Evolutionary conservation across 1,140 invertebrate genomes (phyloP).

Genomic region (Phthorimaea operculella): DNA sequence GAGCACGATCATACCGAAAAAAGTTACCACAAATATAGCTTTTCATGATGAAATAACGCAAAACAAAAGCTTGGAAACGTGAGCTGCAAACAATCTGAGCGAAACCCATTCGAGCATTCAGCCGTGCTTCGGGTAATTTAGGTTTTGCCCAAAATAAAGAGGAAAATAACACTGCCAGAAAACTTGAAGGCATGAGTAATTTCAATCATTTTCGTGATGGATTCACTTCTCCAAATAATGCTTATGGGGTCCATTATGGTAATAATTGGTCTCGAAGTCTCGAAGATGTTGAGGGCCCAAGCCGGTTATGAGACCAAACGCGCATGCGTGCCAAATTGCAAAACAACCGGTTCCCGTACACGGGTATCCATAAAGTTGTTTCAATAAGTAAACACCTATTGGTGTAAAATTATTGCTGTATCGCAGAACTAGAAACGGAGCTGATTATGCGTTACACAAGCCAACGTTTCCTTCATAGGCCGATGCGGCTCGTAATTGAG

Average conservation of each 20-base stretch:
- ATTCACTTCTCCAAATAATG: slow-evolving; percentile 46
- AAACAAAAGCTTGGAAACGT: background rate
- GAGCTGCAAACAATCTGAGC: background rate
- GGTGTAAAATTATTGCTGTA: slow-evolving; percentile 10
- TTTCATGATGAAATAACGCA: background rate
- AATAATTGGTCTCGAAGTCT: slow-evolving; percentile 44
- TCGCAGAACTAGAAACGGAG: slow-evolving; percentile 9
- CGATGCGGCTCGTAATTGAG: slow-evolving; percentile 18
- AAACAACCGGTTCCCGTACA: slow-evolving; percentile 37
- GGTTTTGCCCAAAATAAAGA: slow-evolving; percentile 19
- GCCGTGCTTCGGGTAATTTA: slow-evolving; percentile 22
- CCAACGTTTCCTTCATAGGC: slow-evolving; percentile 19
- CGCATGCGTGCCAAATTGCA: slow-evolving; percentile 41
- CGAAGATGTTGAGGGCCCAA: slow-evolving; percentile 29
- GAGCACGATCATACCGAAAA: too few species aligned
- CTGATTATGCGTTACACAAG: slow-evolving; percentile 15
- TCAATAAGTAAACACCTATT: slow-evolving; percentile 25
- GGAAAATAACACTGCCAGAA: slow-evolving; percentile 9
- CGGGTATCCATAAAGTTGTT: slow-evolving; percentile 30
- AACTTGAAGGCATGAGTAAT: slow-evolving; percentile 31
- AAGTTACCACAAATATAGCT: too few species aligned
- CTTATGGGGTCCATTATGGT: slow-evolving; percentile 39
- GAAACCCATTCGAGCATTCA: slow-evolving; percentile 10
- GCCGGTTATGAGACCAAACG: slow-evolving; percentile 31
- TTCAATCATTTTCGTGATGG: slow-evolving; percentile 50